Conservation (phyloP, 2,888 invertebrate species). For the Dusona sp. region DNA sequence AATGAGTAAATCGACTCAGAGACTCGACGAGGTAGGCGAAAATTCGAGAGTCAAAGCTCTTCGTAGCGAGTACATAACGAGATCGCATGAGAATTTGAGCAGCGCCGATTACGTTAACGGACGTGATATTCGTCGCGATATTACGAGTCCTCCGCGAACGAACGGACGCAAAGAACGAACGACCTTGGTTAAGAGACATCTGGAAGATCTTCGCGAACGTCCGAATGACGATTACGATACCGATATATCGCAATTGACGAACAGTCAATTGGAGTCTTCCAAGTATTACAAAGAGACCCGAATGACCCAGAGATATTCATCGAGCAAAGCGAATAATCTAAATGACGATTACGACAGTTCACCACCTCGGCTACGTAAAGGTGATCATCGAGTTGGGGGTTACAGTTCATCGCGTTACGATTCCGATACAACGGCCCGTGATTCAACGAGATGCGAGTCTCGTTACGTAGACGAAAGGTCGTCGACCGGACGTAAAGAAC, state of each 20-base stretch:
- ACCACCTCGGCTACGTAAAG: constrained; percentile 77
- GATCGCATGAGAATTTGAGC: constrained; percentile 82
- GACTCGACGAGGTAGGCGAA: constrained; percentile 80
- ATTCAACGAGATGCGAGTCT: constrained; percentile 78
- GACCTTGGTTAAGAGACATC: constrained; percentile 75
- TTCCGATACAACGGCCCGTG: constrained; percentile 81
- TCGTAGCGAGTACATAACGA: constrained; percentile 78
- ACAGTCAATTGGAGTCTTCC: constrained; percentile 80
- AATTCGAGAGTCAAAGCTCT: constrained; percentile 76
- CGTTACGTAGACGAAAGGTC: constrained; percentile 75
- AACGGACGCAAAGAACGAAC: constrained; percentile 75
- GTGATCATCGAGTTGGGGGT: constrained; percentile 73
- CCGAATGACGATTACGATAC: constrained; percentile 83
- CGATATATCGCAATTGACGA: constrained; percentile 82
- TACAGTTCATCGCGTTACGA: constrained; percentile 82
- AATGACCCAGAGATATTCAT: constrained; percentile 78
- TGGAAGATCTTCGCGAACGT: constrained; percentile 79
- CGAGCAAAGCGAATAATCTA: constrained; percentile 75
- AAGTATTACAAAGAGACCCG: constrained; percentile 80
- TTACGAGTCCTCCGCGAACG: constrained; percentile 64
- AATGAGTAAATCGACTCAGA: constrained; percentile 82
- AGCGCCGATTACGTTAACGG: constrained; percentile 79
- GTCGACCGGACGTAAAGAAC: constrained; percentile 75
- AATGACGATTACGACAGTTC: constrained; percentile 82
- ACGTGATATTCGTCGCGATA: constrained; percentile 80